Evolutionary conservation across 2,113 vertebrate genomes (phyloP), one percentile per base, ranked within the genome.

Genomic region (Trogon surrucura): DNA sequence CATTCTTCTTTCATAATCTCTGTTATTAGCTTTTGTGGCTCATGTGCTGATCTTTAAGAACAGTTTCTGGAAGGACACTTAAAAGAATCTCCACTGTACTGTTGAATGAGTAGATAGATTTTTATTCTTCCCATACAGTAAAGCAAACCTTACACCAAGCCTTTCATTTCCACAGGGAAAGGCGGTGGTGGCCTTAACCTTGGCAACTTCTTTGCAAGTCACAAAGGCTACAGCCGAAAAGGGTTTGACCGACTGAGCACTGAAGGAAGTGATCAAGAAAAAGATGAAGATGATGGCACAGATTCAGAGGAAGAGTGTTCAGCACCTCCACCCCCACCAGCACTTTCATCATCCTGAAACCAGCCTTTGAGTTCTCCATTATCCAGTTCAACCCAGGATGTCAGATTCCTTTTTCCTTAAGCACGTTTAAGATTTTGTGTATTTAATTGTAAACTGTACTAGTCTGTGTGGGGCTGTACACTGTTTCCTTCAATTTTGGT

Each of bases 201-300:
- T 50, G 99, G 99, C 22, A 99, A 99, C 95, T 99, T 99, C 98
- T 99, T 99, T 66, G 99, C 99, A 3, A 98, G 98, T 67, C 99
- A 98, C 58, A 98, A 99, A 93, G 98, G 99, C 88, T 99, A 99
- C 97, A 99, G 98, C 75, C 98, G 98, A 4, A 99, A 99, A 96
- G 99, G 99, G 34, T 99, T 99, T 65, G 99, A 99, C 97, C 98
- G 99, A 66, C 98, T 99, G 61, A 99, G 99, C 92, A 99, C 99
- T 0, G 99, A 99, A 94, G 99, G 99, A 66, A 99, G 99, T 12
- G 99, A 99, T 97, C 99, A 99, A 89, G 99, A 99, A 96, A 99
- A 99, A 90, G 98, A 99, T 5, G 98, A 98, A 1, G 99, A 99
- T 34, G 99, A 99, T 5, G 99, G 98, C 67, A 99, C 98, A 6